These are phyloP conservation scores for Dicerorhinus sumatrensis DNA, from an alignment of 2,113 vertebrate species.

Conservation along the genomic window DNA sequence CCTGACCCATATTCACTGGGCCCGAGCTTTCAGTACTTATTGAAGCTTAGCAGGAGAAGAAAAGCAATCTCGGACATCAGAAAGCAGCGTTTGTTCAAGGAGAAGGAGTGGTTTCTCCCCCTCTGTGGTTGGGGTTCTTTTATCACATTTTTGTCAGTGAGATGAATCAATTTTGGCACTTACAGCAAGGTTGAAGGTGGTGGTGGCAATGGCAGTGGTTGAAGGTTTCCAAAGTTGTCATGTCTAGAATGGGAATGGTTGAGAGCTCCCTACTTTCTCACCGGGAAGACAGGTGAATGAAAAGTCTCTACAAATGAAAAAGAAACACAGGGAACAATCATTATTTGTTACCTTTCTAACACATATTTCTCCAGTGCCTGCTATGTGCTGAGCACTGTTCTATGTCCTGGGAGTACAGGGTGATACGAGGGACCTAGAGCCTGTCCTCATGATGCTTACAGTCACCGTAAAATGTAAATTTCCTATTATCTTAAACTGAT, in stretches of 20 bases:
- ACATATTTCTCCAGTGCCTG: not conserved
- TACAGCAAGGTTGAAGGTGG: not conserved
- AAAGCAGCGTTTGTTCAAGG: conserved; percentile 81
- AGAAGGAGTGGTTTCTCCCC: conserved; percentile 82
- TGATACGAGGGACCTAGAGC: accelerated
- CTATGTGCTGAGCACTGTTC: not conserved
- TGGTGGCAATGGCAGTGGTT: not conserved
- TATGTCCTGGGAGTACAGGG: not conserved
- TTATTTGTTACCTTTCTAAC: not conserved
- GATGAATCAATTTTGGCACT: conserved; percentile 76
- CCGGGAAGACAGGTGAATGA: not conserved
- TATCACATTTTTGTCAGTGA: conserved; percentile 88
- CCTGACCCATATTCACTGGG: conserved; percentile 88
- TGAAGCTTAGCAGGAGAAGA: conserved; percentile 87
- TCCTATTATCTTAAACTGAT: not conserved
- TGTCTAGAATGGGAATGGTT: not conserved
- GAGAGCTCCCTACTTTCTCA: not conserved
- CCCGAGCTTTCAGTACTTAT: conserved; percentile 87
- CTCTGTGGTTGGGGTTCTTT: conserved; percentile 87
- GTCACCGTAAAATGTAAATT: not conserved
- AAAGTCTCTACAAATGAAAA: not conserved
- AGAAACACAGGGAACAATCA: not conserved
- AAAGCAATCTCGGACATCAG: conserved; percentile 86
- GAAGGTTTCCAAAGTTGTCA: not conserved
- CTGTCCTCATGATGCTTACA: not conserved